Evolutionary conservation across 2,888 invertebrate genomes (phyloP), one percentile per base, ranked within the genome.

Genomic region (Microdon myrmicae): DNA sequence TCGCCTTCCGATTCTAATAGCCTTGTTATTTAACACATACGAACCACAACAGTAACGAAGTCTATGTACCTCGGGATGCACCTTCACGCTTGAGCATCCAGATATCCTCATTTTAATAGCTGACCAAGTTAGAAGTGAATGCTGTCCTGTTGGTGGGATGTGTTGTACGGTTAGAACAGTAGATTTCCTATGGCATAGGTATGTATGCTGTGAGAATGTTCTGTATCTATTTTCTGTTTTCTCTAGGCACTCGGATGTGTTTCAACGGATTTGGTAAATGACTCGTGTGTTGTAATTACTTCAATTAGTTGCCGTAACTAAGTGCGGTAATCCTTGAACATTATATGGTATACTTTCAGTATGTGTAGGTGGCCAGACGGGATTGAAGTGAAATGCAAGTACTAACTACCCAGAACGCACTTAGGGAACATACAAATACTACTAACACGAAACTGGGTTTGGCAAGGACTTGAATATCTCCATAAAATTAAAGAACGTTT

Each of bases 231-330:
- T n/a, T n/a, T n/a, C n/a, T n/a, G n/a, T n/a, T n/a, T n/a, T n/a
- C n/a, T n/a, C n/a, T n/a, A n/a, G n/a, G 37, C 64, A 41, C 51
- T 58, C 58, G 45, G 64, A 58, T 64, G 45, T 45, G 56, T 51
- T 41, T 51, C 58, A n/a, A 51, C 56, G 64, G 64, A 58, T 64
- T 64, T 64, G 58, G 58, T 51, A 64, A 64, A 64, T 64, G 64
- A 58, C 51, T 64, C 51, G 51, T 56, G 58, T 58, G 58, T 41
- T 64, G 64, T 64, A 64, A 64, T 64, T 64, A 64, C 64, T 64
- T 64, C 64, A 64, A 64, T 64, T 64, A 64, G 64, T 64, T 64
- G 64, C 64, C 58, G 64, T 64, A 64, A 64, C 64, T 64, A 64
- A 64, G 58, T 64, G 64, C 64, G 58, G 64, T 64, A 64, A 64